Evolutionary conservation across 1,140 invertebrate species (phyloP).

Genomic region (Limonius californicus): DNA sequence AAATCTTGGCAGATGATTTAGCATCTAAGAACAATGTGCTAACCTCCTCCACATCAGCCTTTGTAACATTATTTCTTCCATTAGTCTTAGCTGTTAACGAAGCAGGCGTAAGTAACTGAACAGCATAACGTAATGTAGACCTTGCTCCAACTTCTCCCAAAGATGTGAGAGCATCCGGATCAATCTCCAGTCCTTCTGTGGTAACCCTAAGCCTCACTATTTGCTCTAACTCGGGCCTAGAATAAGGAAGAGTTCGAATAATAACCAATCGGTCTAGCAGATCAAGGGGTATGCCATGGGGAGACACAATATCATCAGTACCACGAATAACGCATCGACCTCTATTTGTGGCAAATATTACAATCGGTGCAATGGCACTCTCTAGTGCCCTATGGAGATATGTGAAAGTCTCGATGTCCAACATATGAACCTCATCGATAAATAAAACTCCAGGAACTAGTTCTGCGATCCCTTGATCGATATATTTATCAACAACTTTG

Average conservation of each 20-base stretch:
- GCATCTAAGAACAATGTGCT: conserved; percentile 88
- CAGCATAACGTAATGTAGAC: conserved; percentile 90
- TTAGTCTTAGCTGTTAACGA: conserved; percentile 85
- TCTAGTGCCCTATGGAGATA: conserved; percentile 97
- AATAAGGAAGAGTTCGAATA: conserved; percentile 43
- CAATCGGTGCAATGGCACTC: conserved; percentile 96
- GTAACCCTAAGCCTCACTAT: conserved; percentile 88
- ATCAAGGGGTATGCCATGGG: conserved; percentile 95
- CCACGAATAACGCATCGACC: conserved; percentile 92
- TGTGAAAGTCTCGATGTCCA: conserved; percentile 99
- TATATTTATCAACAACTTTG: conserved; percentile 98
- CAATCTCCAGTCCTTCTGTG: conserved; percentile 86
- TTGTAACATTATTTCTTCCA: conserved; percentile 74
- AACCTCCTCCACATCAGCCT: conserved; percentile 81
- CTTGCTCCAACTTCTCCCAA: conserved; percentile 82
- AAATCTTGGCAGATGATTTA: conserved; percentile 93
- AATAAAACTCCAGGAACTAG: conserved; percentile 99
- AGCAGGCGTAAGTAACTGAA: conserved; percentile 91
- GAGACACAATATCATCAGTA: conserved; percentile 88
- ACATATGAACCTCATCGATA: conserved; percentile 99
- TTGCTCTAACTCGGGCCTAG: conserved; percentile 70
- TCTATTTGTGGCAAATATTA: conserved; percentile 99
- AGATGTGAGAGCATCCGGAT: conserved; percentile 73
- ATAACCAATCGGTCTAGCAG: conserved; percentile 75
- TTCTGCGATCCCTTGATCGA: conserved; percentile 98